Base-by-base conservation (phyloP, 1,140 invertebrate species). In the Orchestia grillus region DNA sequence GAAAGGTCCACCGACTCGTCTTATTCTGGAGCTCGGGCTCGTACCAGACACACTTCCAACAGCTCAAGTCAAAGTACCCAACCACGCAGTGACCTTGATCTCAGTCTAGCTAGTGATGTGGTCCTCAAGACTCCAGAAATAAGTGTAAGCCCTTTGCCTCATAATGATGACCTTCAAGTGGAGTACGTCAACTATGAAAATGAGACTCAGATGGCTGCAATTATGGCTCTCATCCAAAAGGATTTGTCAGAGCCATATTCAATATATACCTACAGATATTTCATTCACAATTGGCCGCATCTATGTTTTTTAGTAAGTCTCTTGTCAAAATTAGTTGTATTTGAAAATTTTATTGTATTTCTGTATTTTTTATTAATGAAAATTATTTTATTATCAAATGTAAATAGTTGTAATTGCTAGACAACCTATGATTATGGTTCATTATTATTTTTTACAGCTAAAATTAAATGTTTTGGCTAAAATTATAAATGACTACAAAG, bases 231-330 rank as follows among this genome's bases (percentile, higher is more conserved):
- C 97, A 99, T 99, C 97, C 99, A 99, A 97, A 99, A 99, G 97
- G 99, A 99, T 98, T 98, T 99, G 96, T 99, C 99, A 96, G 99
- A 99, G 98, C 99, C 99, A 47, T 99, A 99, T 98, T 99, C 99
- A 96, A 99, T 99, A 98, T 99, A 99, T 97, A 99, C 99, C 77
- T 99, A 99, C 98, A 98, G 99, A 98, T 99, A 99, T 98, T 99
- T 99, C 98, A 99, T 99, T 97, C 99, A 99, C 97, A 99, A 99
- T 97, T 99, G 99, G 99, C 99, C 99, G 97, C 99, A 99, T 98
- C 98, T 99, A 96, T 99, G 99, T 98, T 99, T 99, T 98, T 98
- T 99, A 98, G 98, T 99, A 98, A 98, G 98, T 98, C 97, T 95
- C 19, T 53, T 53, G 47, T 53, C 6, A 19, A 53, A 53, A 19